Evolutionary conservation across 2,797 vertebrate species (phyloP), one percentile per base, ranked within the genome.

Genomic region (Limosa lapponica): DNA sequence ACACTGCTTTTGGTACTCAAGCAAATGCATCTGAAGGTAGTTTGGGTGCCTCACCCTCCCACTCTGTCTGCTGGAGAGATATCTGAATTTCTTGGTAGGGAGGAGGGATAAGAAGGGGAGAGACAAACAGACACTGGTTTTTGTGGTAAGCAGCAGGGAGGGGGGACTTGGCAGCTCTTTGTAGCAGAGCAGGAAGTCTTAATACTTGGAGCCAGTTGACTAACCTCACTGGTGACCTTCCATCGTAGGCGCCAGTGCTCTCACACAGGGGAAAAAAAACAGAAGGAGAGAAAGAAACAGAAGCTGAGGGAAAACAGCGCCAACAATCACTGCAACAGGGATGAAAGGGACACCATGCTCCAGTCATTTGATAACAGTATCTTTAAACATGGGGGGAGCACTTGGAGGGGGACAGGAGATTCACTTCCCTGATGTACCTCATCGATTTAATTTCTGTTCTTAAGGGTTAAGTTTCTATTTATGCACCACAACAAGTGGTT

Each of bases 221-320:
- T 87, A 96, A 92, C 88, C 91, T 89, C 80, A 12, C 30, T 80
- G 78, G 37, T 93, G 96, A 95, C 91, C 95, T 90, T 61, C 83
- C 82, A 74, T 62, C 2, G 0, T 6, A 78, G 93, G 81, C 24
- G 2, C 87, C 91, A 88, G 65, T 6, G 62, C 87, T 91, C 84
- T 83, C 82, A 87, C 69, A 71, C 7, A 11, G 43, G 14, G 39
- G 32, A 22, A 59, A 72, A 84, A 85, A 73, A 81, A 5, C 25
- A 89, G 37, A 10, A 52, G 28, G 59, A 85, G 55, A 39, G 82
- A 37, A 77, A 72, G 70, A 72, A 90, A 64, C 55, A 90, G 87
- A 90, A 75, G 48, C 85, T 70, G 80, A 92, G 54, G 66, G 32
- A 59, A 86, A 49, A 6, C 1, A 4, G 82, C 3, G 8, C 84